A percentile compares a stretch with the other conserved stretches of the same genome.
Evolutionary conservation across 2,113 vertebrate species (phyloP).

Genomic region (Cacatua alba): DNA sequence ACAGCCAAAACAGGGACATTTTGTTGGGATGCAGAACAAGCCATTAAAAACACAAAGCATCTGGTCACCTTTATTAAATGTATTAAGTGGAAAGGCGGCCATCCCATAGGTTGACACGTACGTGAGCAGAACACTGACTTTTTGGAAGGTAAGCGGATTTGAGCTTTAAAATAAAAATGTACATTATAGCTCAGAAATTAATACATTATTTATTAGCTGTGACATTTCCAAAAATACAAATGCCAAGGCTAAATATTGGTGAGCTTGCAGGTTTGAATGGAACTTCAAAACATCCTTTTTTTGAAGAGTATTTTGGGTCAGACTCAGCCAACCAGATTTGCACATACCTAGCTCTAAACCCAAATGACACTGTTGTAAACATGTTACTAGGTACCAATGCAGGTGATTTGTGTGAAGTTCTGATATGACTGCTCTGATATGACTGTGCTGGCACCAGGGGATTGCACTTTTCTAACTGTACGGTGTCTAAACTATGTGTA

Average conservation of each 20-base stretch:
- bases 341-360: neutral
- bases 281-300: slow-evolving; percentile 10
- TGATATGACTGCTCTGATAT: neutral
- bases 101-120: neutral
- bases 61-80: slow-evolving; percentile 68
- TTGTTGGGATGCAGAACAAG: slow-evolving; percentile 64
- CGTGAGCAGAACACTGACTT: neutral
- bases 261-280: slow-evolving; percentile 24
- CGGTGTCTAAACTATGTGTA: neutral
- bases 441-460: neutral
- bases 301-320: neutral
- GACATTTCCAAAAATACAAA: slow-evolving; percentile 40
- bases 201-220: slow-evolving; percentile 47
- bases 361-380: neutral
- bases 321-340: neutral
- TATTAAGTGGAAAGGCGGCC: slow-evolving; percentile 44
- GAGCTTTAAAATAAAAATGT: slow-evolving; percentile 24
- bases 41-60: slow-evolving; percentile 65
- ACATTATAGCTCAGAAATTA: neutral
- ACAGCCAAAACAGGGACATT: slow-evolving; percentile 62
- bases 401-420: neutral
- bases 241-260: slow-evolving; percentile 22
- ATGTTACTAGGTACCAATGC: neutral
- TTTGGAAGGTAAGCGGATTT: neutral
- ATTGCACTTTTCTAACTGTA: neutral